These are phyloP conservation scores for Cyclura pinguis DNA, from an alignment of 2,797 vertebrate species.

Conservation along the genomic window DNA sequence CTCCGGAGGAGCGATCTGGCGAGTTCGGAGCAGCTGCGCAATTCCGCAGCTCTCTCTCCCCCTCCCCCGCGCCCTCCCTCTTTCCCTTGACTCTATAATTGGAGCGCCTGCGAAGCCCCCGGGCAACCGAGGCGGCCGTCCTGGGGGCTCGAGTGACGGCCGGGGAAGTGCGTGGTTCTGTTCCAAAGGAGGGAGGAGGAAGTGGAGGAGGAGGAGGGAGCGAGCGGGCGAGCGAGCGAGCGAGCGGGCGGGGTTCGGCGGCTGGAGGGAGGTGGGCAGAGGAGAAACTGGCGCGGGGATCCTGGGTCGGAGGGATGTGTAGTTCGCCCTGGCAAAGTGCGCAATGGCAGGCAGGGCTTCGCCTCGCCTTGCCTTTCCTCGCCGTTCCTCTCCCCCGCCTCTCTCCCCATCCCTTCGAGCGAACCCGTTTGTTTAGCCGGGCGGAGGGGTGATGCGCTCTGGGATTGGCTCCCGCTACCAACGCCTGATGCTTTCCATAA, in stretches of 20 bases:
- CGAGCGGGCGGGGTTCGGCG: neutral
- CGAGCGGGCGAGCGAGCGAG: no score
- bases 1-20: neutral
- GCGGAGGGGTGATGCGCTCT: neutral
- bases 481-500: conserved; percentile 7
- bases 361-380: neutral
- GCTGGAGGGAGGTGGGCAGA: no score
- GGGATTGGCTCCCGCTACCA: conserved; percentile 14
- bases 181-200: fast-evolving
- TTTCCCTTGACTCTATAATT: neutral
- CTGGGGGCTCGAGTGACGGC: no score
- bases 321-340: conserved; percentile 4
- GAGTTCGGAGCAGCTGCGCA: neutral
- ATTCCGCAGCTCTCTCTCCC: no score
- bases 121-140: no score
- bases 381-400: no score
- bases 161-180: neutral
- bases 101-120: neutral
- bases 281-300: no score
- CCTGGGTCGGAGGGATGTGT: neutral
- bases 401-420: no score
- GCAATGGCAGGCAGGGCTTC: neutral
- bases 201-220: neutral
- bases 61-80: neutral
- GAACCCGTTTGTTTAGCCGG: neutral